Percentiles rank a stretch among this genome's conserved stretches.
Evolutionary conservation across 2,888 invertebrate species (phyloP).

Genomic region (Conchocele bisecta): DNA sequence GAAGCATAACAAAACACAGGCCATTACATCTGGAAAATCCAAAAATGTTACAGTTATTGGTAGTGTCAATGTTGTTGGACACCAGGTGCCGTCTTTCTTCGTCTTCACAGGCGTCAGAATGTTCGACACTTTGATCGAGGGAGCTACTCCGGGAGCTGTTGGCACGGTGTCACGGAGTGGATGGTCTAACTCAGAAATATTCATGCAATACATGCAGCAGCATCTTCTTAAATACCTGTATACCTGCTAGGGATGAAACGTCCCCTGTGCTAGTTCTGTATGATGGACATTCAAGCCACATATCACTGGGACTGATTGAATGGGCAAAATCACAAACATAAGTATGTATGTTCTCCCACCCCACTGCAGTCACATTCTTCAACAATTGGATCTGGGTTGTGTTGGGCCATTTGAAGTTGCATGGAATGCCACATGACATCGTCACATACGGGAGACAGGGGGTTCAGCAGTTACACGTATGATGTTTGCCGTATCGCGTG

Average conservation of each 20-base stretch:
- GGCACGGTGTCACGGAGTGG: conserved; percentile 22
- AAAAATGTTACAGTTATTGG: conserved; percentile 28
- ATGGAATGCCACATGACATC: too few species aligned
- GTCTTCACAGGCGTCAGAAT: conserved; percentile 26
- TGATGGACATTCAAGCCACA: too few species aligned
- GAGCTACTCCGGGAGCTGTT: conserved; percentile 29
- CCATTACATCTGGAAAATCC: conserved; percentile 29
- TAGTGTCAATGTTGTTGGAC: too few species aligned
- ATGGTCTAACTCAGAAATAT: conserved; percentile 41
- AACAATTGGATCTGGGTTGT: too few species aligned
- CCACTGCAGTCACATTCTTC: too few species aligned
- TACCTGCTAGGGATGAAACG: neutral
- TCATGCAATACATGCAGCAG: conserved; percentile 20
- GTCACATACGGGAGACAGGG: too few species aligned
- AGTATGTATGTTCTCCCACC: too few species aligned
- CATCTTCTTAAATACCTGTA: conserved; percentile 30
- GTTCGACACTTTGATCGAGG: conserved; percentile 16
- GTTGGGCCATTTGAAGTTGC: too few species aligned
- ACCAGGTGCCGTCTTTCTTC: conserved; percentile 28
- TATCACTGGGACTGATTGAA: too few species aligned
- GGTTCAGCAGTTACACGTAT: too few species aligned
- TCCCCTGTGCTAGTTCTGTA: too few species aligned
- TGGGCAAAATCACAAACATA: conserved; percentile 34
- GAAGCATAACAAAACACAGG: conserved; percentile 13
- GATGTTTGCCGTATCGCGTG: too few species aligned